These are phyloP conservation scores for Gymnorhina tibicen DNA, from an alignment of 2,113 vertebrate genomes.

Conservation along the genomic window DNA sequence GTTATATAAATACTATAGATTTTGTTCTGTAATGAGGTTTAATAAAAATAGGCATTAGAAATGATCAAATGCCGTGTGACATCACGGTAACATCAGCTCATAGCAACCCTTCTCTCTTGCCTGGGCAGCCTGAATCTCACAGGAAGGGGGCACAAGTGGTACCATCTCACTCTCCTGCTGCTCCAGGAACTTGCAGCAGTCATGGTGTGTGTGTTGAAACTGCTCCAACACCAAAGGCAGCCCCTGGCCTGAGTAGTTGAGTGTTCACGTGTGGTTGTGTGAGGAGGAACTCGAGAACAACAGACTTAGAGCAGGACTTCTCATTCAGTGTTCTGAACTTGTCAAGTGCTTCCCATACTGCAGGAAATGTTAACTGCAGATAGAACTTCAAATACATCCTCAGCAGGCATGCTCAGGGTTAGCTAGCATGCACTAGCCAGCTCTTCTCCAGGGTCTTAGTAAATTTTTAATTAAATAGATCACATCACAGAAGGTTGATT, in stretches of 20 bases:
- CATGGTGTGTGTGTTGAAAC: rapidly evolving
- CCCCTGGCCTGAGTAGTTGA: neutral
- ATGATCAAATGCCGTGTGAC: neutral
- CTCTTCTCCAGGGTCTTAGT: neutral
- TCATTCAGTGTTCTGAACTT: neutral
- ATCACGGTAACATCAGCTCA: rapidly evolving
- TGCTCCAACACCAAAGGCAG: neutral
- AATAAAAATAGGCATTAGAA: neutral
- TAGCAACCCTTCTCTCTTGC: rapidly evolving
- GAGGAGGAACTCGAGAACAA: neutral
- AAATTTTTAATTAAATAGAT: neutral
- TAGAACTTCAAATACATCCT: neutral
- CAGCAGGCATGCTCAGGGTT: neutral
- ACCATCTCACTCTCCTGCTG: neutral
- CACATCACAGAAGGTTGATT: neutral
- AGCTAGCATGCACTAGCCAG: neutral
- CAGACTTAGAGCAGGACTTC: neutral
- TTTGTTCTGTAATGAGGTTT: neutral
- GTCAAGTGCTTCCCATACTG: neutral
- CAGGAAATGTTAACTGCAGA: neutral
- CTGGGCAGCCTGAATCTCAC: neutral
- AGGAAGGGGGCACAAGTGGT: neutral
- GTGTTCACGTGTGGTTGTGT: neutral
- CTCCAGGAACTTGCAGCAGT: neutral
- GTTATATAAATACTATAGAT: neutral